Base-by-base conservation (phyloP, 2,113 vertebrate genomes). In the Oryzias woworae region DNA sequence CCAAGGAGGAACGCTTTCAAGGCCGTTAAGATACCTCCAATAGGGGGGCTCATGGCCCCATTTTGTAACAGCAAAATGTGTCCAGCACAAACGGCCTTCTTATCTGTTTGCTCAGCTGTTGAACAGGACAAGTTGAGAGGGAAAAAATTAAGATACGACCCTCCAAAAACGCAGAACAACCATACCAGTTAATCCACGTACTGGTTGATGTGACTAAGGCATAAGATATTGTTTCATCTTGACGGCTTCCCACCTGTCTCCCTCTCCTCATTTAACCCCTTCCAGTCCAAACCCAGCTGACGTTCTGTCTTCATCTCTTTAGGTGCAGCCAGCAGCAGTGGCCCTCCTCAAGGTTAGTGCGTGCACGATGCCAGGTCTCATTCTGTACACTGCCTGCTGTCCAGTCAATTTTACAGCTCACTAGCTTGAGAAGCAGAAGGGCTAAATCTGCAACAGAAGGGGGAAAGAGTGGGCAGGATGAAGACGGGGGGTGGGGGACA, bases 361-460 rank as follows among this genome's bases (percentile, higher is more conserved):
- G 83, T 85, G 81, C 75, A 88, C 77, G 73, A 82, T 88, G 90
- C 87, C 91, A 88, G 87, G 81, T 90, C 82, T 91, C 88, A 90
- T 92, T 90, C 87, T 82, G 85, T 86, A 78, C 82, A 82, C 89
- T 90, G 85, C 88, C 87, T 88, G 77, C 76, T 81, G 65, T 87
- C 86, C 83, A 80, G 85, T 92, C 88, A 92, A 91, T 93, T 92
- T 92, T 91, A 91, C 92, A 91, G 88, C 81, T 90, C 89, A 88
- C 83, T 91, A 90, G 88, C 83, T 91, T 90, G 90, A 89, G 88
- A 88, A 89, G 87, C 82, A 79, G 77, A 71, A 83, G 75, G 81
- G 85, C 72, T 86, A 88, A 90, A 87, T 89, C 88, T 86, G 73
- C 82, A 63, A 63, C 82, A 71, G 80, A 73, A 64, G 69, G 49